These are phyloP conservation scores for Yponomeuta sedellus DNA, from an alignment of 2,888 invertebrate genomes.

Conservation along the genomic window DNA sequence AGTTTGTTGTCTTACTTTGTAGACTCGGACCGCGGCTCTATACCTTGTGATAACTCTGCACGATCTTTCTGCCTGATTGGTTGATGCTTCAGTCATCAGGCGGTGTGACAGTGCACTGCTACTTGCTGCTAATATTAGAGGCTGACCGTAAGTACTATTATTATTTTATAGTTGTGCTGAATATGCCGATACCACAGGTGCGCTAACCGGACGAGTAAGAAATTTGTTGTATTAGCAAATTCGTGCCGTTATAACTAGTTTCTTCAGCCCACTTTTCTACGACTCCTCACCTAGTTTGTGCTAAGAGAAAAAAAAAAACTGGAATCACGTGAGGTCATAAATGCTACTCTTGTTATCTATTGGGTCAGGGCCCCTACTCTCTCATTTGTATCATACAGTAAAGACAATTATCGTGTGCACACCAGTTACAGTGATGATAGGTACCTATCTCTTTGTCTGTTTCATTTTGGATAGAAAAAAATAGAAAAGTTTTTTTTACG, in stretches of 20 bases:
- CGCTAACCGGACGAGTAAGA: conserved; percentile 50
- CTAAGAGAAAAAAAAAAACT: conserved; percentile 7
- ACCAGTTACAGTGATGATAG: too few relatives aligned
- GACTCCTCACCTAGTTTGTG: conserved; percentile 10
- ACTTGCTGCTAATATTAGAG: too few relatives aligned
- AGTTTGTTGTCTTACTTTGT: too few relatives aligned
- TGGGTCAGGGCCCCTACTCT: not conserved
- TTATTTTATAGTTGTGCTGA: not conserved
- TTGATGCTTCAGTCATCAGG: too few relatives aligned
- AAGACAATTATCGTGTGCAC: not conserved
- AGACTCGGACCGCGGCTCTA: too few relatives aligned
- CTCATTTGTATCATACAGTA: not conserved
- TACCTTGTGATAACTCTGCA: too few relatives aligned
- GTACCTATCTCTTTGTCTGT: too few relatives aligned
- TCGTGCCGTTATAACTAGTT: conserved; percentile 61
- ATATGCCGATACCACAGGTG: conserved; percentile 40
- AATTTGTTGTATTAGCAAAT: conserved; percentile 58
- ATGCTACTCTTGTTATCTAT: not conserved
- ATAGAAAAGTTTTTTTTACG: too few relatives aligned
- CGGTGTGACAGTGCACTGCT: too few relatives aligned
- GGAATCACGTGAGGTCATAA: conserved; percentile 9
- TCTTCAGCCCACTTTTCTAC: conserved; percentile 50
- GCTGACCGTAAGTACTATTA: not conserved
- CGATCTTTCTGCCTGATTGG: too few relatives aligned
- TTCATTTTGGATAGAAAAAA: too few relatives aligned